Percentiles rank a stretch among this genome's conserved stretches.
These are phyloP conservation scores for Melinaea menophilus DNA, from an alignment of 2,888 invertebrate genomes.

Conservation along the genomic window DNA sequence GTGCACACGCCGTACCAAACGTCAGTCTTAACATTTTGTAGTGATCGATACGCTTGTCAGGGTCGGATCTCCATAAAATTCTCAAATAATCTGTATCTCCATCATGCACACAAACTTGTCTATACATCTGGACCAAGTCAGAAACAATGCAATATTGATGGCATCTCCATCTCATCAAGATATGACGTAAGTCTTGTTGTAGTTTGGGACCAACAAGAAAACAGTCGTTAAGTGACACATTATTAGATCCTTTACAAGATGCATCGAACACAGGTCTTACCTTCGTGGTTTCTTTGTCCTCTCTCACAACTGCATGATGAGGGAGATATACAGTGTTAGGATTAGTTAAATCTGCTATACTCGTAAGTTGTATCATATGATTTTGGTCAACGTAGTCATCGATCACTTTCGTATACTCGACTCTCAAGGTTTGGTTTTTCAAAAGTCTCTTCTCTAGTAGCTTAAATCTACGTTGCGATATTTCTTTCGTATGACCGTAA, in stretches of 20 bases:
- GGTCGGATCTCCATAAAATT: constrained; percentile 11
- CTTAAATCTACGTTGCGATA: constrained; percentile 28
- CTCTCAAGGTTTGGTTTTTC: constrained; percentile 25
- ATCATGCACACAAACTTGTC: too few relatives aligned
- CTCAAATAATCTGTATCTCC: too few relatives aligned
- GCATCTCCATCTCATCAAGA: constrained; percentile 1
- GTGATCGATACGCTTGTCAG: constrained; percentile 21
- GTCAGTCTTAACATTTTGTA: too few relatives aligned
- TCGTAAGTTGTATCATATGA: constrained; percentile 28
- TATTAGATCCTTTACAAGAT: constrained; percentile 6
- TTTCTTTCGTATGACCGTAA: constrained; percentile 19
- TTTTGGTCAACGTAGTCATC: constrained; percentile 26
- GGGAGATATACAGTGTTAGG: constrained; percentile 29
- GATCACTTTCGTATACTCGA: constrained; percentile 31
- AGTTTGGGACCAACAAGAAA: constrained; percentile 18
- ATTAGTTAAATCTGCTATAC: constrained; percentile 26
- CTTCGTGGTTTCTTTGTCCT: constrained; percentile 28
- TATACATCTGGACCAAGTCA: too few relatives aligned
- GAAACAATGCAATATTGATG: too few relatives aligned
- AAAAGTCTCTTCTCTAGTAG: constrained; percentile 30
- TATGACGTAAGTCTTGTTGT: constrained; percentile 28
- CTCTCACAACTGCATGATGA: constrained; percentile 31
- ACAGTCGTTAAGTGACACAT: constrained; percentile 28
- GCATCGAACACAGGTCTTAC: constrained; percentile 33
- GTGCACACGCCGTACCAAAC: constrained; percentile 20